Percentiles rank a stretch among this genome's conserved stretches.
Evolutionary conservation across 2,797 vertebrate species (phyloP).

Genomic region (Pseudochaenichthys georgianus): DNA sequence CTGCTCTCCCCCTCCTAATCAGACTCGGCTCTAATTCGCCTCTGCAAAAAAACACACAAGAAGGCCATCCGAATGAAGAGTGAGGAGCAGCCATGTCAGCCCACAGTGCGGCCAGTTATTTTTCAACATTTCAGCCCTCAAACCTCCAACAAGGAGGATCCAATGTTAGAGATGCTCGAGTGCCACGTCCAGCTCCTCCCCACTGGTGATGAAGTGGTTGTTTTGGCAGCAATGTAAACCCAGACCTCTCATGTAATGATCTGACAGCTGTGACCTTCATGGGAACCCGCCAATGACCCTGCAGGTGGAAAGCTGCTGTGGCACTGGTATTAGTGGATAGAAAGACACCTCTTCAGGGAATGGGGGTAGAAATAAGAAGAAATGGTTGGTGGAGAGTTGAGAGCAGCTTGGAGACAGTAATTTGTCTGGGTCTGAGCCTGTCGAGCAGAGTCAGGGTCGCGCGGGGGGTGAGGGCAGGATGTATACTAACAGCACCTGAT

Average conservation of each 20-base stretch:
- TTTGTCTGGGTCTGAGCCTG: slow-evolving; percentile 72
- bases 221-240: slow-evolving; percentile 64
- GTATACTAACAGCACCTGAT: slow-evolving; percentile 71
- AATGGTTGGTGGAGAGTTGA: slow-evolving; percentile 59
- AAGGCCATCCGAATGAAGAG: slow-evolving; percentile 63
- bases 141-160: slow-evolving; percentile 28
- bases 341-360: slow-evolving; percentile 63
- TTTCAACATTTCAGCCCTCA: slow-evolving; percentile 43
- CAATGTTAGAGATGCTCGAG: slow-evolving; percentile 32
- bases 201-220: slow-evolving; percentile 56
- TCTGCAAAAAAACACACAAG: slow-evolving; percentile 59
- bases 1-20: slow-evolving; percentile 72
- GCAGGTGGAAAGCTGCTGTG: slow-evolving; percentile 65
- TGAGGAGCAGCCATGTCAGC: slow-evolving; percentile 44
- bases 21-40: slow-evolving; percentile 70
- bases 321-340: slow-evolving; percentile 50
- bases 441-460: slow-evolving; percentile 56
- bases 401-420: slow-evolving; percentile 70
- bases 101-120: slow-evolving; percentile 33
- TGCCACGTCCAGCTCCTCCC: slow-evolving; percentile 44
- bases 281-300: slow-evolving; percentile 66
- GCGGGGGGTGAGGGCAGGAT: slow-evolving; percentile 59
- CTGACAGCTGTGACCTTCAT: slow-evolving; percentile 77
- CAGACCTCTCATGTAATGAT: slow-evolving; percentile 65
- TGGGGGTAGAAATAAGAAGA: slow-evolving; percentile 55